These are phyloP conservation scores for Yponomeuta malinellus DNA, from an alignment of 2,888 invertebrate genomes.

Conservation along the genomic window DNA sequence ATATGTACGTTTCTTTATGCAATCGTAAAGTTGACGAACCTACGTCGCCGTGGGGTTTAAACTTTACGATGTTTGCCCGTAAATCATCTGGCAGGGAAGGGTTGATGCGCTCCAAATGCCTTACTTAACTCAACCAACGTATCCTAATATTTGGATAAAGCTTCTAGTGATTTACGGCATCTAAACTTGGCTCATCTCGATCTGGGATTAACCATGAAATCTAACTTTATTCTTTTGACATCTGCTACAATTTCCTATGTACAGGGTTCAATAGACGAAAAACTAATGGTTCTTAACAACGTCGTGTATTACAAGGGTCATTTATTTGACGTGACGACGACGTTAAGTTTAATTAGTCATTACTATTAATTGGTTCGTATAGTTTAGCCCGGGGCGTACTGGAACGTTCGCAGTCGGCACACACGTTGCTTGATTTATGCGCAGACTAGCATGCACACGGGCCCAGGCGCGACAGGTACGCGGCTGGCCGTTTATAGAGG, in stretches of 20 bases:
- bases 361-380: slow-evolving; percentile 12
- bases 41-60: slow-evolving; percentile 53
- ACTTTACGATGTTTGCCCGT: slow-evolving; percentile 29
- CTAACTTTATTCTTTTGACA: neutral
- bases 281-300: neutral
- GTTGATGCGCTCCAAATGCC: slow-evolving; percentile 21
- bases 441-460: slow-evolving; percentile 30
- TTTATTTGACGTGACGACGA: neutral
- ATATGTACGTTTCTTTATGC: slow-evolving; percentile 57
- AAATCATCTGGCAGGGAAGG: slow-evolving; percentile 36
- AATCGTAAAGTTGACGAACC: slow-evolving; percentile 54
- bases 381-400: neutral
- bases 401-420: neutral
- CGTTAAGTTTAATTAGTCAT: slow-evolving; percentile 4
- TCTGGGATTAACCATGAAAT: neutral
- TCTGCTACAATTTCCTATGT: neutral
- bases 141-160: slow-evolving; percentile 4
- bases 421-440: slow-evolving; percentile 36
- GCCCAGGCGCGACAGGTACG: slow-evolving; percentile 59
- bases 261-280: neutral
- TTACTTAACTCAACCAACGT: neutral
- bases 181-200: neutral
- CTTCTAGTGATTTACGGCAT: neutral
- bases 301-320: neutral
- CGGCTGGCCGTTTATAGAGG: slow-evolving; percentile 64